Conservation (phyloP, 1,140 invertebrate genomes). For the Papilio helenus region DNA sequence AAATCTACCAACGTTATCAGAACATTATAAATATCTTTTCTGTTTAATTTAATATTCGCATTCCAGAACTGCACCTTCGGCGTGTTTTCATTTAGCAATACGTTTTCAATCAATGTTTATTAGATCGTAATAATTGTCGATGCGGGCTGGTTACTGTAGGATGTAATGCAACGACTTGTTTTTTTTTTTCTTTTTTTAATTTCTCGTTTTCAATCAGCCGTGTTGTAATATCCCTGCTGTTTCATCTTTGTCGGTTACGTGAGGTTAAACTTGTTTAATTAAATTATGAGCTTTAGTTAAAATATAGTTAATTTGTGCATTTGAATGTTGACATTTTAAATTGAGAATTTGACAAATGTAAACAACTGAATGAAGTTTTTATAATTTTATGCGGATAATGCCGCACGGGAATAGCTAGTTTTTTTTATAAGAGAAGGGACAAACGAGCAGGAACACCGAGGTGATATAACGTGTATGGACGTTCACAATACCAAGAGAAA, state of each 20-base stretch:
- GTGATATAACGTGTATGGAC: no score
- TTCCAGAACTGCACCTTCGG: conserved; percentile 32
- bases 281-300: background rate
- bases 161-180: conserved; percentile 54
- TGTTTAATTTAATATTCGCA: background rate
- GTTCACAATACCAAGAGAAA: no score
- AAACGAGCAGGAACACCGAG: no score
- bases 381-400: no score
- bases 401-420: no score
- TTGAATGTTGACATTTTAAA: no score
- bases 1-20: no score
- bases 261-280: conserved; percentile 1
- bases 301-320: no score
- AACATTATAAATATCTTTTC: background rate
- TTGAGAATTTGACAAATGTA: no score
- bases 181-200: conserved; percentile 38
- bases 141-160: conserved; percentile 52
- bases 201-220: conserved; percentile 46
- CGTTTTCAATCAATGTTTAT: conserved; percentile 54
- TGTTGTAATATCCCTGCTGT: conserved; percentile 41
- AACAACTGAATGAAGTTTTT: no score
- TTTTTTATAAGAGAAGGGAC: no score
- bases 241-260: conserved; percentile 38
- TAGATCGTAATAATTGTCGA: conserved; percentile 63
- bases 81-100: conserved; percentile 25